Percentiles rank a stretch among this genome's conserved stretches.
Evolutionary conservation across 1,140 invertebrate genomes (phyloP).

Genomic region (Periplaneta americana): DNA sequence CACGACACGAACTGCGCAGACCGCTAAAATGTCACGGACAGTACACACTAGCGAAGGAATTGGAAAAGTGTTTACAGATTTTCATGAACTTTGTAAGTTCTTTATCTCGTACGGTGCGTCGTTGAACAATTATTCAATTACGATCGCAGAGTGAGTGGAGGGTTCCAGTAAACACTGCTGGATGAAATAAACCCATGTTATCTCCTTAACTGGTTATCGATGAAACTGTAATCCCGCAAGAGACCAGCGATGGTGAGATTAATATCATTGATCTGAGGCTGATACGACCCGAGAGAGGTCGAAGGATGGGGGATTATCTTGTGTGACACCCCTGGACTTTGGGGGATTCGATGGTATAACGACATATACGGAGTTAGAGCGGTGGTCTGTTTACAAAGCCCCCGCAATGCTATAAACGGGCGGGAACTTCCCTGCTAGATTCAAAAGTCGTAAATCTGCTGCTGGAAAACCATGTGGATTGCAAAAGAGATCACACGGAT

Average conservation of each 20-base stretch:
- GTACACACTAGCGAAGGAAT: too few species aligned
- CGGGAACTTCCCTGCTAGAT: background rate
- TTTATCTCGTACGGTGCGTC: background rate
- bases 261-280: background rate
- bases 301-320: background rate
- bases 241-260: background rate
- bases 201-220: background rate
- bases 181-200: background rate
- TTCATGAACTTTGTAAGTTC: too few species aligned
- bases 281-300: background rate
- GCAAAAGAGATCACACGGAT: too few species aligned
- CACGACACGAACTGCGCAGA: too few species aligned
- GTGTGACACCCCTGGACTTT: background rate
- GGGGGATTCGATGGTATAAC: background rate
- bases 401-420: background rate
- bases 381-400: background rate
- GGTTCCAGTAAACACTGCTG: background rate
- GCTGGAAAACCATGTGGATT: background rate
- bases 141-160: background rate
- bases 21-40: too few species aligned
- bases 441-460: too few species aligned
- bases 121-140: background rate
- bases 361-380: background rate
- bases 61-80: too few species aligned
- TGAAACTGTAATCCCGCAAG: background rate